Base-by-base conservation (phyloP, 2,888 invertebrate genomes). In the Timandra comae region DNA sequence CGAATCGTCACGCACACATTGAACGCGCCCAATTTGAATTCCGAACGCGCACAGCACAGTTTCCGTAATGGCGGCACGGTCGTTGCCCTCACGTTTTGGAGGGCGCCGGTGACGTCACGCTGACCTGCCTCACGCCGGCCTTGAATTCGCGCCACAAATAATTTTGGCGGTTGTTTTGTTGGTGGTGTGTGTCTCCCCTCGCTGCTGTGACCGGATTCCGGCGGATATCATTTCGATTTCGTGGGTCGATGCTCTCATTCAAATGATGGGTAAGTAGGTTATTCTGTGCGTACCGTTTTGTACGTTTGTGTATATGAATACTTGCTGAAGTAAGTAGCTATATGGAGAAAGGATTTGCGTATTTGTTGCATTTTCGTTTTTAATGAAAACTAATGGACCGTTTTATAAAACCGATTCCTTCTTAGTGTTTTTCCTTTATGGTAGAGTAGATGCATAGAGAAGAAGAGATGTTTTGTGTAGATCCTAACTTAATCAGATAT, bases 91-190 rank as follows among this genome's bases (percentile, higher is more conserved):
- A 33, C 52, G 72, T 72, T 84, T 85, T 81, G 80, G 81, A 77
- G 82, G 84, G 80, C 79, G 77, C 64, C 63, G 51, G 52, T 84
- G 81, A 85, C 84, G 84, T 84, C 84, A 84, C 72, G 53, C 74
- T 71, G 78, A 78, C 82, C 84, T 84, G 72, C 82, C 81, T 55
- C 79, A 77, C 57, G 51, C 59, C 60, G 80, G 78, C 84, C 84
- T 85, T 84, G 82, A 66, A 72, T 56, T 56, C 16, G 30, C 36
- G 54, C 43, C n/a, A 44, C 38, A 52, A 54, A 60, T 63, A 57
- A 58, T 63, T 73, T 70, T 59, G 72, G 60, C 63, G 60, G 58
- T 11, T 24, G 16, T 16, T 6, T 24, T 24, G 24, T 24, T 24
- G 24, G 6, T 10, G 22, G 38, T 29, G 36, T 46, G n/a, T 41